Conservation (phyloP, 2,888 invertebrate species). For the Cephonodes hylas region DNA sequence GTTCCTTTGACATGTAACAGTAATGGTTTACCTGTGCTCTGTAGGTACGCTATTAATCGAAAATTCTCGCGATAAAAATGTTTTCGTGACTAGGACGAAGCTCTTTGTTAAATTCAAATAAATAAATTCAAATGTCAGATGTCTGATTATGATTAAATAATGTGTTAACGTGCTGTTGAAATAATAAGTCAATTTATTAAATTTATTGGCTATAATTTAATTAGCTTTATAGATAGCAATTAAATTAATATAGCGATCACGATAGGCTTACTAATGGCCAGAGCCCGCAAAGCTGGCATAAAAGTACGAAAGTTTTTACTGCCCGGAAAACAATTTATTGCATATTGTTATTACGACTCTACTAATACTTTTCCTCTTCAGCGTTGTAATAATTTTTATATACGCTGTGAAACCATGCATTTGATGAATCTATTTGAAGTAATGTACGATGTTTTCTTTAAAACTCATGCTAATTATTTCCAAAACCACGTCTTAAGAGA, state of each 20-base stretch:
- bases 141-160: not conserved
- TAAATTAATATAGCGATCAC: not conserved
- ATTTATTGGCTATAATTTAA: not conserved
- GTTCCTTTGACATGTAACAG: slow-evolving; percentile 15
- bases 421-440: too few relatives aligned
- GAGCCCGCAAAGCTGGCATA: not conserved
- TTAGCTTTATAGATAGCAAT: too few relatives aligned
- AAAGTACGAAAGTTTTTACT: not conserved
- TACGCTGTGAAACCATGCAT: too few relatives aligned
- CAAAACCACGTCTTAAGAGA: too few relatives aligned
- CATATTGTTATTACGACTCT: not conserved
- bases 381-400: too few relatives aligned
- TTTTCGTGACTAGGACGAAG: not conserved
- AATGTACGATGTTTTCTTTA: too few relatives aligned
- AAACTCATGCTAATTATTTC: too few relatives aligned
- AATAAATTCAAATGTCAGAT: not conserved
- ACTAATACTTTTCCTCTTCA: not conserved
- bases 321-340: not conserved
- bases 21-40: slow-evolving; percentile 13
- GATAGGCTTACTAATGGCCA: not conserved
- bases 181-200: not conserved
- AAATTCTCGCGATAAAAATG: slow-evolving; percentile 14
- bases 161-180: not conserved
- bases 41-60: slow-evolving; percentile 17
- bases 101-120: not conserved